Evolutionary conservation across 2,888 invertebrate genomes (phyloP), one percentile per base, ranked within the genome.

Genomic region (Epsilonema sp.): DNA sequence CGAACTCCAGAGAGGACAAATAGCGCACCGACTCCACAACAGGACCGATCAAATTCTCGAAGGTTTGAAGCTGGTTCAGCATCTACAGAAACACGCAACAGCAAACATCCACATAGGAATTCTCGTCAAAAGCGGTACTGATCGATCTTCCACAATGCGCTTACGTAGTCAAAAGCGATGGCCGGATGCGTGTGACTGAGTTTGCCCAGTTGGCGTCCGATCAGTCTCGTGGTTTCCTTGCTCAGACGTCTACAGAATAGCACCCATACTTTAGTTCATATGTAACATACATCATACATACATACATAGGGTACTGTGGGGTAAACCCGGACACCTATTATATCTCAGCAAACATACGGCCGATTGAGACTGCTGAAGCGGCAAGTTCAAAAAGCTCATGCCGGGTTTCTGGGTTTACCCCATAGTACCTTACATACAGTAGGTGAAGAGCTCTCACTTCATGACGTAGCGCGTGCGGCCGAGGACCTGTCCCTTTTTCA

Each of bases 1-100:
- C 97, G 65, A 92, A 85, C 0, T 92, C 90, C 49, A 99, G 72
- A 48, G 80, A 79, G 21, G 90, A 92, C 61, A 94, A 73, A 70
- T 86, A 97, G 70, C 92, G 90, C 50, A 99, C 73, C 1, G 92
- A 87, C 67, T 99, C 97, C 42, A 97, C 94, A 2, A 97, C 90
- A 0, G 97, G 94, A 56, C 72, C 80, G 61, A 90, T 90, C 53
- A 90, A 74, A 68, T 90, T 90, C 68, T 90, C 87, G 69, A 84
- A 89, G 37, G 82, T 76, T 71, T 89, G 86, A 53, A 89, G 83
- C 75, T 86, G 79, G 43, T 76, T 70, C 26, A 80, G 67, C 46
- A 78, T 74, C 75, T 78, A 31, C 8, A 31, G 16, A 31, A 31
- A 31, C 31, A 16, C 8, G 31, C 11, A 31, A 31, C n/a, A n/a